Base-by-base conservation (phyloP, 1,140 invertebrate species). In the Augochlora pura region DNA sequence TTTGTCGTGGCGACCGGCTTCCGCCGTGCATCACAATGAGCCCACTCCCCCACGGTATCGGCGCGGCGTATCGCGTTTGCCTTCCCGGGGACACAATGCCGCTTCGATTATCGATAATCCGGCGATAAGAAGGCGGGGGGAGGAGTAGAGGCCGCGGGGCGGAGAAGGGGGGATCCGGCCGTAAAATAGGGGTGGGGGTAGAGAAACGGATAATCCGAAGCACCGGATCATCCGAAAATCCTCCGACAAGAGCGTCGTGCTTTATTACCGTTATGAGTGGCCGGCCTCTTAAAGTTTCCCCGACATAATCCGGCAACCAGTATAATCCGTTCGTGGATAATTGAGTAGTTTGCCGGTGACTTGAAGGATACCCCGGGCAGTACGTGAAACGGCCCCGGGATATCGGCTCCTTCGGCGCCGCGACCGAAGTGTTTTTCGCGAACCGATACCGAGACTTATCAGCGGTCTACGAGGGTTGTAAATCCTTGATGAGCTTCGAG, bases 71-170 rank as follows among this genome's bases (percentile, higher is more conserved):
- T 8, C 42, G 16, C n/a, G 23, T 54, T 79, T 65, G 68, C 12
- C 27, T 78, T 52, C 25, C 25, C 7, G 2, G 0, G 32, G 68
- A 62, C 49, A 73, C 70, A 74, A 73, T 74, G 63, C 39, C 5
- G 16, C 77, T 73, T 79, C 71, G 70, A 79, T 73, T 74, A 79
- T 74, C 77, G 77, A 79, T 79, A 74, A 65, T 66, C 70, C 63
- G 6, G 10, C 39, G 70, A 59, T 79, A 65, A 79, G 69, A 64
- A 79, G 52, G 32, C 32, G 32, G 4, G 1, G 32, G n/a, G n/a
- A n/a, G n/a, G n/a, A n/a, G n/a, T n/a, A n/a, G 32, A 32, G 32
- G 32, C 32, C 32, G 32, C 49, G 14, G 16, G 49, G 3, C 16
- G 49, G 14, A 49, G 49, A 16, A 18, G 49, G 49, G 49, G 12